phyloP scores from a whole-genome alignment of 2,113 vertebrate species.

The Pampusana beccarii region DNA sequence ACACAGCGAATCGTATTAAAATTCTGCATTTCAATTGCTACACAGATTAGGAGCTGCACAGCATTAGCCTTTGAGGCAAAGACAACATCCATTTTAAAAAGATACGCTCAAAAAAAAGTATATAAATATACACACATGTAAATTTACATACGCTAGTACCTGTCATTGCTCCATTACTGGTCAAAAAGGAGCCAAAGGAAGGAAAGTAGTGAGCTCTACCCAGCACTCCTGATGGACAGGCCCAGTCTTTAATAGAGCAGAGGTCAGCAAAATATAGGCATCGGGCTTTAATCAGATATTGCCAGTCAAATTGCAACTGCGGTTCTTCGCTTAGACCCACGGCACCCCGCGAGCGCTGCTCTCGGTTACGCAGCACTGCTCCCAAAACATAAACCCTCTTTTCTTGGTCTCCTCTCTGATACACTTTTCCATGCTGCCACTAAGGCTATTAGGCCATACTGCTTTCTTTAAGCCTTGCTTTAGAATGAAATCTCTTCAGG shows the following conservation, averaged over 20 bases:
- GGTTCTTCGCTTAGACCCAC: fast-evolving
- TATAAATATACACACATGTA: fast-evolving
- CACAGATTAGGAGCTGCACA: not conserved
- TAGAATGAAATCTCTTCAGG: not conserved
- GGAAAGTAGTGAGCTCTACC: not conserved
- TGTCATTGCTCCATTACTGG: not conserved
- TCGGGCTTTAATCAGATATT: not conserved
- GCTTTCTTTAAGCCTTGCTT: not conserved
- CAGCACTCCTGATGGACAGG: not conserved
- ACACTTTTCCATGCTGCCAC: not conserved
- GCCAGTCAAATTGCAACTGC: not conserved
- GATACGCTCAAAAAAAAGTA: not conserved
- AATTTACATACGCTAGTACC: not conserved
- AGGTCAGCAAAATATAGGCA: not conserved
- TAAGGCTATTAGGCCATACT: not conserved
- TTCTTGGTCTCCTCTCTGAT: not conserved
- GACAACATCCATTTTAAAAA: not conserved
- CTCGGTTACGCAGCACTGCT: not conserved
- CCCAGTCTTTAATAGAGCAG: not conserved
- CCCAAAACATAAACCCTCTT: not conserved
- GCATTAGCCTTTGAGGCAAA: not conserved
- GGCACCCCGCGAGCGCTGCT: not conserved
- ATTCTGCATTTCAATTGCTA: not conserved
- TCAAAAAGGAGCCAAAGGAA: not conserved
- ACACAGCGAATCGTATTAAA: not conserved